Percentiles rank a stretch among this genome's conserved stretches.
Conservation (phyloP, 2,888 invertebrate species). For the Drosophila austrosaltans region DNA sequence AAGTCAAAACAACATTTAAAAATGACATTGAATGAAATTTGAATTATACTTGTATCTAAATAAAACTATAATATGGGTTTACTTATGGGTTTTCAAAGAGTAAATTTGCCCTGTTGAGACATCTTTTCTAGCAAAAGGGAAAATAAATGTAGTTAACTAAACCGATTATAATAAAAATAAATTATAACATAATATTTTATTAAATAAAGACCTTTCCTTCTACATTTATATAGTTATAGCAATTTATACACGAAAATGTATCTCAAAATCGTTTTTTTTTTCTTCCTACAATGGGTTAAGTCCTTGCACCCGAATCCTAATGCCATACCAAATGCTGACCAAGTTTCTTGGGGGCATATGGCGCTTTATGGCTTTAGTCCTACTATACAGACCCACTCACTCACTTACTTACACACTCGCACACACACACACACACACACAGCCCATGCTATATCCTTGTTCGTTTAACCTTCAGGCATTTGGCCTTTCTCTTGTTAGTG, state of each 20-base stretch:
- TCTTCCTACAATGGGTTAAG: constrained; percentile 3
- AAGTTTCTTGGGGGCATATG: constrained; percentile 49
- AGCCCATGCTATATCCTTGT: constrained; percentile 10
- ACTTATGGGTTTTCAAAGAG: too few species aligned
- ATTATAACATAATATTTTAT: too few species aligned
- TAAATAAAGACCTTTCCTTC: too few species aligned
- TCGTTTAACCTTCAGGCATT: constrained; percentile 3
- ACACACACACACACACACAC: constrained; percentile 16
- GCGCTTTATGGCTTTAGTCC: constrained; percentile 54
- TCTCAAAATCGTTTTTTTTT: neutral
- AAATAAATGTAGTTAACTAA: too few species aligned
- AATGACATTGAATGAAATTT: too few species aligned
- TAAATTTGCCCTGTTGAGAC: too few species aligned
- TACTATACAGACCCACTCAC: constrained; percentile 22
- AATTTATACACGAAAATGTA: neutral
- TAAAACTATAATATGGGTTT: too few species aligned
- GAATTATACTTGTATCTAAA: too few species aligned
- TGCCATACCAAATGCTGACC: constrained; percentile 37
- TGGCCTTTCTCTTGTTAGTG: neutral
- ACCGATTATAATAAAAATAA: too few species aligned
- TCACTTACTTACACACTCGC: constrained; percentile 4
- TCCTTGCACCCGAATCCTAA: constrained; percentile 26
- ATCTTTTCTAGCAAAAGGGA: too few species aligned
- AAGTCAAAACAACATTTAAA: too few species aligned
- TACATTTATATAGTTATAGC: neutral